A percentile compares a stretch with the other conserved stretches of the same genome.
These are phyloP conservation scores for Pedionomus torquatus DNA, from an alignment of 2,113 vertebrate genomes.

Conservation along the genomic window DNA sequence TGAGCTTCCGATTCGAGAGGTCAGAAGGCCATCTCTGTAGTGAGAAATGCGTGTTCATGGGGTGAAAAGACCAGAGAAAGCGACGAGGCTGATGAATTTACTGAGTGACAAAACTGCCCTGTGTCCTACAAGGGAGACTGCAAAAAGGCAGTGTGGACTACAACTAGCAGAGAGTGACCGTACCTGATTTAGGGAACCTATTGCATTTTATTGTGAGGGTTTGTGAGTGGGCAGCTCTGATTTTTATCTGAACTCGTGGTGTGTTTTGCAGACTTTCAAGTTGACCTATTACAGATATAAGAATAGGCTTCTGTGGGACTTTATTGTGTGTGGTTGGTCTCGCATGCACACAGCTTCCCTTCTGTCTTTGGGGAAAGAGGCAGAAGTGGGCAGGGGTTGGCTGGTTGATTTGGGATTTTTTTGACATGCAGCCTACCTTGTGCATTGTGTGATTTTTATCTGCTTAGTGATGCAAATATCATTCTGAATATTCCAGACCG, in stretches of 20 bases:
- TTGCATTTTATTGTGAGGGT: background rate
- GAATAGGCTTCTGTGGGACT: background rate
- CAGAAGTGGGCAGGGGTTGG: background rate
- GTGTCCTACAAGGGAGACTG: background rate
- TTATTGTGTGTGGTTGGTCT: background rate
- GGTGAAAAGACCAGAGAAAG: background rate
- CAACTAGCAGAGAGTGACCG: background rate
- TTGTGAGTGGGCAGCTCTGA: background rate
- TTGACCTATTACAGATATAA: background rate
- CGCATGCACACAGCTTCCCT: fast-evolving
- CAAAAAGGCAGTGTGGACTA: background rate
- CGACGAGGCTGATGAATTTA: background rate
- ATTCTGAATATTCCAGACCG: background rate
- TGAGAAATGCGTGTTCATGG: background rate
- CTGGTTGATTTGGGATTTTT: background rate
- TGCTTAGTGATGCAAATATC: background rate
- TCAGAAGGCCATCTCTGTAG: background rate
- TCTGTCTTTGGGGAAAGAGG: background rate
- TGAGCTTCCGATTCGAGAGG: background rate
- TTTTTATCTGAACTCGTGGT: fast-evolving
- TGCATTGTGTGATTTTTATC: background rate
- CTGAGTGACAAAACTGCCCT: background rate
- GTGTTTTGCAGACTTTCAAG: background rate
- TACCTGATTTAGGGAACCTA: background rate
- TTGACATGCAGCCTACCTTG: background rate